Percentiles rank a stretch among this genome's conserved stretches.
Evolutionary conservation across 2,888 invertebrate genomes (phyloP).

Genomic region (Acrocera orbiculus): DNA sequence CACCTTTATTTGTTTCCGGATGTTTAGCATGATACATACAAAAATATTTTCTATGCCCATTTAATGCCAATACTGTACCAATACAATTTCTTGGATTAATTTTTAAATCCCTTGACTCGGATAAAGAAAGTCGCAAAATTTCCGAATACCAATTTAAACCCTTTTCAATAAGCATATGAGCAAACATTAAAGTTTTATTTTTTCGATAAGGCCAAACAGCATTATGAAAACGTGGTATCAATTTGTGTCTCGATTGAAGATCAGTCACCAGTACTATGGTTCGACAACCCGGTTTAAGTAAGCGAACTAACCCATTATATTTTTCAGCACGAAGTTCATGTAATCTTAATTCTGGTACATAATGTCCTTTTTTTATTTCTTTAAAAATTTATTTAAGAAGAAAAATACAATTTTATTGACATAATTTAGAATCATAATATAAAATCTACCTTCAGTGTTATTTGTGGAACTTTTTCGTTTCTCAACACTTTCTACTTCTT

Average conservation of each 20-base stretch:
- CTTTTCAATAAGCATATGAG: constrained; percentile 80
- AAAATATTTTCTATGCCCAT: constrained; percentile 94
- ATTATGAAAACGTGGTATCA: constrained; percentile 82
- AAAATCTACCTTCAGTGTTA: too few relatives aligned
- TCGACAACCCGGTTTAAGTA: constrained; percentile 87
- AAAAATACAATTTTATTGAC: too few relatives aligned
- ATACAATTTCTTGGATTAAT: constrained; percentile 95
- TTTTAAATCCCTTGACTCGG: constrained; percentile 61
- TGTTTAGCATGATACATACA: constrained; percentile 98
- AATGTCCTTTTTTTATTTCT: constrained; percentile 15
- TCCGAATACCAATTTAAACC: constrained; percentile 88
- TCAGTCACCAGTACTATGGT: constrained; percentile 85
- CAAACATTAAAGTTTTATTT: constrained; percentile 92
- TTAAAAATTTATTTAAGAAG: too few relatives aligned
- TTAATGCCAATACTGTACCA: constrained; percentile 87
- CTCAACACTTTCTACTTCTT: constrained; percentile 28
- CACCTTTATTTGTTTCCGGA: constrained; percentile 54
- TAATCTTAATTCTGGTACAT: constrained; percentile 50
- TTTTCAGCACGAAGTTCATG: constrained; percentile 90
- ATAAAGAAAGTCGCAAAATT: constrained; percentile 69
- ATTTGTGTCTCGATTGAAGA: constrained; percentile 64
- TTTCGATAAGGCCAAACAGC: constrained; percentile 92
- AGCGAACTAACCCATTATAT: constrained; percentile 81
- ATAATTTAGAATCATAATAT: too few relatives aligned
- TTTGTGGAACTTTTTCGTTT: too few relatives aligned